Percentiles rank a stretch among this genome's conserved stretches.
Conservation (phyloP, 2,888 invertebrate genomes). For the Sarcophaga rosellei region DNA sequence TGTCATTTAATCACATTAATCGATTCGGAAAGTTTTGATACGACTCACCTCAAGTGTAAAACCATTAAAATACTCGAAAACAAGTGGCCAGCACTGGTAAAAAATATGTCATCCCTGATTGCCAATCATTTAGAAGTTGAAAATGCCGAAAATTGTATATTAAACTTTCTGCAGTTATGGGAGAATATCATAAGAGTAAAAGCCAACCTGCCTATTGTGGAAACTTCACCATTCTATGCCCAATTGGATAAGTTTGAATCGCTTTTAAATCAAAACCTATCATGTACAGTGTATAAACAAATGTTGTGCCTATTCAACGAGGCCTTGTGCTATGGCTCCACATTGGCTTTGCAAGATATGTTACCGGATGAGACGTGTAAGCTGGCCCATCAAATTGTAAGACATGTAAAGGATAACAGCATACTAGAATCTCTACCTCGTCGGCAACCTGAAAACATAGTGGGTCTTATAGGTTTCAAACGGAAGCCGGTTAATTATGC, state of each 20-base stretch:
- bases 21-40: slow-evolving; percentile 92
- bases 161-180: slow-evolving; percentile 93
- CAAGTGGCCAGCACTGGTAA: slow-evolving; percentile 91
- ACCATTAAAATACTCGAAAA: slow-evolving; percentile 92
- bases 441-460: slow-evolving; percentile 78
- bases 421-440: slow-evolving; percentile 82
- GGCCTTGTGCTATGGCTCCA: slow-evolving; percentile 94
- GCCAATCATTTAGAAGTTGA: slow-evolving; percentile 75
- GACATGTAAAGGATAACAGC: slow-evolving; percentile 92
- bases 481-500: slow-evolving; percentile 75
- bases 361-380: slow-evolving; percentile 94
- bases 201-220: slow-evolving; percentile 93
- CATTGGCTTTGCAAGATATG: slow-evolving; percentile 92
- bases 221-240: slow-evolving; percentile 93
- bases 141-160: slow-evolving; percentile 86
- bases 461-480: slow-evolving; percentile 79
- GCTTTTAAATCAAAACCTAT: slow-evolving; percentile 86
- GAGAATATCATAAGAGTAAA: slow-evolving; percentile 95
- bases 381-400: slow-evolving; percentile 91
- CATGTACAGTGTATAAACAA: slow-evolving; percentile 92
- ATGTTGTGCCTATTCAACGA: slow-evolving; percentile 93
- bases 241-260: slow-evolving; percentile 91
- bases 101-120: slow-evolving; percentile 83
- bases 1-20: slow-evolving; percentile 83
- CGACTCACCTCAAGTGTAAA: slow-evolving; percentile 92